phyloP scores from a whole-genome alignment of 2,797 vertebrate genomes.

The Acanthornis magna region DNA sequence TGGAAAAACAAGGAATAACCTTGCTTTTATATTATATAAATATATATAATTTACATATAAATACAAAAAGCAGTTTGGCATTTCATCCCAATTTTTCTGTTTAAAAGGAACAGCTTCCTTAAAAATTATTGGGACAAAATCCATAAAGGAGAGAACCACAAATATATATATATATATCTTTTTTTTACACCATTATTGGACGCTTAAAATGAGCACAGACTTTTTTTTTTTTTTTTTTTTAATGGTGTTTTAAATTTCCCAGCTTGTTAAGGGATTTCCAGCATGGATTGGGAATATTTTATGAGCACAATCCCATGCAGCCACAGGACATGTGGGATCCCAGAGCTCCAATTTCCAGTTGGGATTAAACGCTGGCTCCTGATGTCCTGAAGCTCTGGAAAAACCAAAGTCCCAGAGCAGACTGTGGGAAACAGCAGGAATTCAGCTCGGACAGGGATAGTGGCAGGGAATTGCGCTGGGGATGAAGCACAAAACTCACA shows the following conservation, averaged over 20 bases:
- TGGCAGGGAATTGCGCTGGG: not conserved
- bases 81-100: not conserved
- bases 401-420: not conserved
- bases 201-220: not conserved
- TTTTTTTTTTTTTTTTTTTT: too few relatives aligned
- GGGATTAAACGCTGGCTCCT: not conserved
- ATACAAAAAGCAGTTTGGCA: not conserved
- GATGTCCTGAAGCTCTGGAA: not conserved
- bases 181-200: not conserved
- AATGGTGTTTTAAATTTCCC: not conserved
- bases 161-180: too few relatives aligned
- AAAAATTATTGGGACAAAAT: not conserved
- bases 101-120: not conserved
- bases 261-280: not conserved
- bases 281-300: not conserved
- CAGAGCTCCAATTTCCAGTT: not conserved
- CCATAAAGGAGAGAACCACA: not conserved
- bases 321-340: not conserved
- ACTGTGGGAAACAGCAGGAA: not conserved
- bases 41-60: not conserved
- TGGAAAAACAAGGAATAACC: not conserved
- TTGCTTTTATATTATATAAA: not conserved
- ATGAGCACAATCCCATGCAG: not conserved
- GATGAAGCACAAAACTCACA: not conserved
- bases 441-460: not conserved